A percentile compares a stretch with the other conserved stretches of the same genome.
phyloP scores from a whole-genome alignment of 2,888 invertebrate species.

The Watsonalla cultraria region DNA sequence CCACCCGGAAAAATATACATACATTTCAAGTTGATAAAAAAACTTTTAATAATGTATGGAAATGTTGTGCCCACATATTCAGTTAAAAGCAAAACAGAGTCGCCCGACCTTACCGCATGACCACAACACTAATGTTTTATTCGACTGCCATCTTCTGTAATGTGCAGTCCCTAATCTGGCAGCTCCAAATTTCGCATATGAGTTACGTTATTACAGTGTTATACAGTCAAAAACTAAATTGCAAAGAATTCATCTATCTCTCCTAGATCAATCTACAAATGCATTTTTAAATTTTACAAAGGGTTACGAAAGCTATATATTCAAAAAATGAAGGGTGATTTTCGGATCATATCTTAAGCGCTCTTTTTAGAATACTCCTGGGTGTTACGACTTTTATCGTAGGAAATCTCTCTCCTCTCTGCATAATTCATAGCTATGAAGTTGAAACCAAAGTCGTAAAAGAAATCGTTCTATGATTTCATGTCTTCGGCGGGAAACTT shows the following conservation, averaged over 20 bases:
- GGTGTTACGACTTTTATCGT: slow-evolving; percentile 75
- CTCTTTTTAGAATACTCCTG: slow-evolving; percentile 70
- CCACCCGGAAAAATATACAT: too few species aligned
- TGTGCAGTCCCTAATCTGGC: too few species aligned
- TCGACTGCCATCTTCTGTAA: not conserved
- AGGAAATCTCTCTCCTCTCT: slow-evolving; percentile 75
- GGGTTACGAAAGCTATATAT: slow-evolving; percentile 2
- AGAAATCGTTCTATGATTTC: slow-evolving; percentile 78
- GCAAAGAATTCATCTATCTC: not conserved
- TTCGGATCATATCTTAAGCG: slow-evolving; percentile 58
- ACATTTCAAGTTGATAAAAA: too few species aligned
- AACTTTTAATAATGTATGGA: too few species aligned
- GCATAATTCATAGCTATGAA: slow-evolving; percentile 78
- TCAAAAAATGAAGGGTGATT: slow-evolving; percentile 19
- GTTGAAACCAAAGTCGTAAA: slow-evolving; percentile 78
- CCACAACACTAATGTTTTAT: not conserved
- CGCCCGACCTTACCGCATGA: not conserved
- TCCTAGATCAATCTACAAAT: not conserved
- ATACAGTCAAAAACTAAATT: not conserved
- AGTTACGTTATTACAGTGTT: too few species aligned
- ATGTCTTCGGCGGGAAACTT: slow-evolving; percentile 72
- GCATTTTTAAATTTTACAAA: slow-evolving; percentile 2
- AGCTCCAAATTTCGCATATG: too few species aligned
- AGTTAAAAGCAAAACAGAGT: not conserved
- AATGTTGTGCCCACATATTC: too few species aligned